phyloP scores from a whole-genome alignment of 1,140 invertebrate species.

The Pissodes strobi region DNA sequence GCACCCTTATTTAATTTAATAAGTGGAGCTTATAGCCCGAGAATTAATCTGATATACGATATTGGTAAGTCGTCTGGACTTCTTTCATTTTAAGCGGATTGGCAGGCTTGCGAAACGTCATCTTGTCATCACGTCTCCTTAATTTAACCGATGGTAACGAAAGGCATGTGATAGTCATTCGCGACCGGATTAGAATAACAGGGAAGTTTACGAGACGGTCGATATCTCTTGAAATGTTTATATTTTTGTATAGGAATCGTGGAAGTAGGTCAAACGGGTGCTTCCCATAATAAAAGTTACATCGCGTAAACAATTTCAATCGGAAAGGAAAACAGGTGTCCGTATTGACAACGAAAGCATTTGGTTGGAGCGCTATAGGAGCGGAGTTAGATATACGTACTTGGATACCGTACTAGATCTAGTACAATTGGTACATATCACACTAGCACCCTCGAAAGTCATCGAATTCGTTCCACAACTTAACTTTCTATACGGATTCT shows the following conservation, averaged over 20 bases:
- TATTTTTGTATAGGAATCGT: neutral
- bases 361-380: no score
- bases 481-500: no score
- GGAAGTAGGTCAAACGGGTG: slow-evolving; percentile 15
- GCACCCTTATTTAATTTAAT: slow-evolving; percentile 14
- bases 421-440: neutral
- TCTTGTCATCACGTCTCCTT: neutral
- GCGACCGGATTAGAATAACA: slow-evolving; percentile 24
- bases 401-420: no score
- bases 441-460: neutral
- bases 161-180: neutral
- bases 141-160: neutral
- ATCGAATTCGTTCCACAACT: neutral
- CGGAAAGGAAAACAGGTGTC: neutral
- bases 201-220: slow-evolving; percentile 25
- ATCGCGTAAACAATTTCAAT: neutral
- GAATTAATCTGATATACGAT: slow-evolving; percentile 13
- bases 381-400: no score
- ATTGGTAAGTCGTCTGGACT: neutral
- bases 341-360: neutral
- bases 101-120: neutral
- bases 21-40: neutral
- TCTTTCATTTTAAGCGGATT: neutral
- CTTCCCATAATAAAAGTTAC: slow-evolving; percentile 7
- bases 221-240: slow-evolving; percentile 23